phyloP scores from a whole-genome alignment of 2,113 vertebrate genomes.

The Muntiacus muntjak region DNA sequence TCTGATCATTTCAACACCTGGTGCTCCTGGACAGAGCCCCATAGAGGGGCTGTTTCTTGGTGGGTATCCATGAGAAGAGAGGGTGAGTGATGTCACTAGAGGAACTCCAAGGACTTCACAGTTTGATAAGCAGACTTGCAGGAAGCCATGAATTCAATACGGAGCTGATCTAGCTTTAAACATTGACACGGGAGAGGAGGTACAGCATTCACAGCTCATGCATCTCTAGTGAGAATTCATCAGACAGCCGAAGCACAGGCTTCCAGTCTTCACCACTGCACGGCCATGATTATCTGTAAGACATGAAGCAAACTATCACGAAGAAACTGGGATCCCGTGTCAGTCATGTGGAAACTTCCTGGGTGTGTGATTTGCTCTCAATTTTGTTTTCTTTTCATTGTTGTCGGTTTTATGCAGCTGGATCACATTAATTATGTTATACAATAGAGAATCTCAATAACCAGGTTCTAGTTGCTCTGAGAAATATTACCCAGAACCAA shows the following conservation, averaged over 20 bases:
- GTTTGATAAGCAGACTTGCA: not conserved
- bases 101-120: not conserved
- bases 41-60: not conserved
- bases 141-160: not conserved
- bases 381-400: not conserved
- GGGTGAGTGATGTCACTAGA: not conserved
- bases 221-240: not conserved
- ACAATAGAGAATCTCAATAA: not conserved
- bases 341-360: not conserved
- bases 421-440: not conserved
- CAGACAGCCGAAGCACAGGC: not conserved
- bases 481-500: not conserved
- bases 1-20: not conserved
- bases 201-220: not conserved
- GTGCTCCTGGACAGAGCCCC: too few relatives aligned
- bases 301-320: not conserved
- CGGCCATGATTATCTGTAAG: fast-evolving
- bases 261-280: not conserved
- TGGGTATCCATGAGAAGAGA: not conserved
- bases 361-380: not conserved
- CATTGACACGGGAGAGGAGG: not conserved
- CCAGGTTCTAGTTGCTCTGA: not conserved
- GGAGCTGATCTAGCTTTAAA: not conserved
- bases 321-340: not conserved
- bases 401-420: not conserved